A percentile compares a stretch with the other conserved stretches of the same genome.
Evolutionary conservation across 2,888 invertebrate species (phyloP).

Genomic region (Amphiduros pacificus): DNA sequence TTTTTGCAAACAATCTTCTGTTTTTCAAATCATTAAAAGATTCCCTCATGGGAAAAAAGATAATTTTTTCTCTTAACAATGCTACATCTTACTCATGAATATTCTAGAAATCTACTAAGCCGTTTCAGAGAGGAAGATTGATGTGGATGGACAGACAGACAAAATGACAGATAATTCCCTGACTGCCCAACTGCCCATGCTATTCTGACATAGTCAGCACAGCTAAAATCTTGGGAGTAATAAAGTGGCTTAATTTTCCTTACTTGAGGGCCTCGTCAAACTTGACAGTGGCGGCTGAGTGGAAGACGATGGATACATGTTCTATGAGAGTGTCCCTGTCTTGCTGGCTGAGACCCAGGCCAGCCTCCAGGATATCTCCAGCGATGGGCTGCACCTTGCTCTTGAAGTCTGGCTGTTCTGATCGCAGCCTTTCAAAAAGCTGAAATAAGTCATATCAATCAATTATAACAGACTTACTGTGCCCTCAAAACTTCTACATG

Average conservation of each 20-base stretch:
- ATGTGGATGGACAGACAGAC: too few species aligned
- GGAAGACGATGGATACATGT: slow-evolving; percentile 82
- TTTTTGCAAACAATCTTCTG: too few species aligned
- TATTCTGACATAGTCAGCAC: too few species aligned
- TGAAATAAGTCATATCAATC: slow-evolving; percentile 38
- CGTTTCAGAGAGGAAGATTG: too few species aligned
- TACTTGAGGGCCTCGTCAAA: slow-evolving; percentile 78
- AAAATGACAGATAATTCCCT: too few species aligned
- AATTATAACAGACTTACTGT: background rate
- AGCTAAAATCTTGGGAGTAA: background rate
- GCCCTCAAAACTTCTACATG: background rate
- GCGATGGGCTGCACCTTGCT: slow-evolving; percentile 73
- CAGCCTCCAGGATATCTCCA: slow-evolving; percentile 60
- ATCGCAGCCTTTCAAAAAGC: slow-evolving; percentile 54
- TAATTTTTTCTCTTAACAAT: too few species aligned
- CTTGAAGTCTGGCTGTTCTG: slow-evolving; percentile 42
- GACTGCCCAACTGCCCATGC: too few species aligned
- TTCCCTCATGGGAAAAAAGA: too few species aligned
- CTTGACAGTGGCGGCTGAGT: slow-evolving; percentile 89
- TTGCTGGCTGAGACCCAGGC: slow-evolving; percentile 62
- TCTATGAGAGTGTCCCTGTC: slow-evolving; percentile 66
- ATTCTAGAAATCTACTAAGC: too few species aligned
- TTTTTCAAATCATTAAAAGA: too few species aligned
- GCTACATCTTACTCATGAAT: too few species aligned
- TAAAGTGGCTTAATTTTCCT: slow-evolving; percentile 51